Conservation (phyloP, 2,888 invertebrate species). For the Drosophila colorata region DNA sequence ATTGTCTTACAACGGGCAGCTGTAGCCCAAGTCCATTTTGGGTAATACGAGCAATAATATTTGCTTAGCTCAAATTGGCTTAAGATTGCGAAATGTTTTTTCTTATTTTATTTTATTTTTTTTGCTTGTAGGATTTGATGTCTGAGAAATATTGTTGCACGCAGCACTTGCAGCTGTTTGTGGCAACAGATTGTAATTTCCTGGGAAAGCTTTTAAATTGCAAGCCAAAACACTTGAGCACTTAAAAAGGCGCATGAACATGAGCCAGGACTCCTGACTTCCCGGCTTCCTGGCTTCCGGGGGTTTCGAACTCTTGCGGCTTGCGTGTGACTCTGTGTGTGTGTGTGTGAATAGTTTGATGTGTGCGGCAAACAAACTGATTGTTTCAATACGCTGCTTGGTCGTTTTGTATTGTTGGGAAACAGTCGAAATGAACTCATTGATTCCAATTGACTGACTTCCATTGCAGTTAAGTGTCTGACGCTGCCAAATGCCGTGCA, state of each 20-base stretch:
- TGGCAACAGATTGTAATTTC: constrained; percentile 57
- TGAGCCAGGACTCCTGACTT: constrained; percentile 37
- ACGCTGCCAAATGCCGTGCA: constrained; percentile 70
- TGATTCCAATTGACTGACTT: constrained; percentile 85
- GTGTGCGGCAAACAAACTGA: constrained; percentile 80
- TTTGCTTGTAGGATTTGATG: constrained; percentile 21
- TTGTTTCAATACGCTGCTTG: constrained; percentile 70
- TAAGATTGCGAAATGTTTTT: constrained; percentile 27
- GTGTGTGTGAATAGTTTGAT: constrained; percentile 57
- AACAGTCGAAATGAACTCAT: constrained; percentile 84
- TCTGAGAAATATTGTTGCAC: constrained; percentile 46
- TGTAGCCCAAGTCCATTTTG: constrained; percentile 27
- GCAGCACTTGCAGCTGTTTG: constrained; percentile 64
- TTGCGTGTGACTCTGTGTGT: constrained; percentile 14
- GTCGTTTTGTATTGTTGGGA: constrained; percentile 77
- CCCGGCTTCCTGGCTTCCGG: constrained; percentile 24
- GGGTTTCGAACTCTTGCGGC: not conserved
- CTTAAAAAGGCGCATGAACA: constrained; percentile 80
- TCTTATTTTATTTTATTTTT: no score
- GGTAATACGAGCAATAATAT: constrained; percentile 60
- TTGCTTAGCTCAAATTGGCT: constrained; percentile 56
- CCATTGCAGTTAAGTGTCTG: constrained; percentile 84
- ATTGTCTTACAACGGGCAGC: constrained; percentile 39
- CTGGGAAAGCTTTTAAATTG: constrained; percentile 72
- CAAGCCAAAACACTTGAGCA: constrained; percentile 74